Evolutionary conservation across 2,113 vertebrate species (phyloP), one percentile per base, ranked within the genome.

Genomic region (Sinosuthora webbiana): DNA sequence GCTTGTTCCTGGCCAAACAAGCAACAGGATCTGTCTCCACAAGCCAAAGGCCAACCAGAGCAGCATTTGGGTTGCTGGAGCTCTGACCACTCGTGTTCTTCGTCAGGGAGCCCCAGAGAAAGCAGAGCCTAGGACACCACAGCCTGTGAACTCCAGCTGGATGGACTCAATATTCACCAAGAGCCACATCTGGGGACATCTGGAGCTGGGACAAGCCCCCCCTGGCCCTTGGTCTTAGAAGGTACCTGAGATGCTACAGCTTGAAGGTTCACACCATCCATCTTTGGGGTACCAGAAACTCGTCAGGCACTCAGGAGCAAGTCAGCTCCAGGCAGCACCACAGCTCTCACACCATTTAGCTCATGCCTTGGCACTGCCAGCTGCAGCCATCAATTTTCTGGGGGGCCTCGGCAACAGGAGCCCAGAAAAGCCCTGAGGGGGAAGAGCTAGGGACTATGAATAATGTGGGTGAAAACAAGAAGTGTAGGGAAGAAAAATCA

Each of bases 401-500:
- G 57, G 45, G 22, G 78, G 5, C 74, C 87, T 87, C 83, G 73
- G 83, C n/a, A 78, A 82, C 57, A 55, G 45, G 52, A 94, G 52
- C 67, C 62, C 78, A 89, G 81, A 95, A 95, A 89, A 93, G 15
- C 45, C 83, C 78, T 67, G 77, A 87, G 75, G 27, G 45, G 42
- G 57, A 87, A 76, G 74, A 95, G 62, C 31, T 55, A 56, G 42
- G 27, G 30, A 62, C 67, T 93, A 53, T 70, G 70, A 91, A 95
- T 90, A 91, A 91, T 90, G 70, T 84, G 45, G 62, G 49, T 81
- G 87, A 93, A 95, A 77, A 24, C 39, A 80, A 93, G 84, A 82
- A 82, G 65, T 78, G 85, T n/a, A 93, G 70, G 27, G 42, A 89
- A 94, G 59, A 85, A 94, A 93, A 95, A 89, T 76, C 82, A 73